Base-by-base conservation (phyloP, 2,888 invertebrate genomes). In the Epicampocera succincta region DNA sequence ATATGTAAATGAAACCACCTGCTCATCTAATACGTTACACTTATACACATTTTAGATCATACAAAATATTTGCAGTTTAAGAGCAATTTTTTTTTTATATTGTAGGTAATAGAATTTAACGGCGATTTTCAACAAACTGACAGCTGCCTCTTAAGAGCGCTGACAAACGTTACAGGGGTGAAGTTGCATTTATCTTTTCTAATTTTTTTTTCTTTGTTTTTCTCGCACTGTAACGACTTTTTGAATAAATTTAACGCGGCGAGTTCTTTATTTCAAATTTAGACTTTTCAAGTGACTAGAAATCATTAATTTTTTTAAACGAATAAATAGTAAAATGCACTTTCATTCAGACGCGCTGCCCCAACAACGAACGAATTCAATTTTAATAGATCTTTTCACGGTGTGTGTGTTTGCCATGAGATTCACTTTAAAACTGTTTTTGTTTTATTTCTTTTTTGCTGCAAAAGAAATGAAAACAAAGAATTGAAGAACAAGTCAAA, bases 341-440 rank as follows among this genome's bases (percentile, higher is more conserved):
- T 15, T 19, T 48, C 17, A n/a, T 19, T 40, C 40, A n/a, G 48
- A 33, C 3, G 21, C 33, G 44, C 29, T 19, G 56, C n/a, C 46
- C 8, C n/a, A 13, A 19, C 17, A 29, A 21, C 9, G 9, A 19
- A 54, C 5, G 48, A 19, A 38, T 17, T 21, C 13, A 65, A 54
- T 25, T 66, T 40, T n/a, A 29, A 66, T 19, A 48, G 48, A 65
- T 56, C n/a, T 65, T 25, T 74, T 68, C 52, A 44, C 73, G 44
- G 56, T 44, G 29, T 42, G 40, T 66, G 44, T 73, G 72, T 79
- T 79, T 66, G 60, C 78, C 17, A 72, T n/a, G 66, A 72, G 42
- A 73, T 60, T 52, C 52, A 68, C 29, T 60, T 79, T 60, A 66
- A 68, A 68, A 79, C 78, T 79, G 78, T 73, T 79, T 73, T 79